phyloP scores from a whole-genome alignment of 2,888 invertebrate genomes.

The Hydropsyche betteni region DNA sequence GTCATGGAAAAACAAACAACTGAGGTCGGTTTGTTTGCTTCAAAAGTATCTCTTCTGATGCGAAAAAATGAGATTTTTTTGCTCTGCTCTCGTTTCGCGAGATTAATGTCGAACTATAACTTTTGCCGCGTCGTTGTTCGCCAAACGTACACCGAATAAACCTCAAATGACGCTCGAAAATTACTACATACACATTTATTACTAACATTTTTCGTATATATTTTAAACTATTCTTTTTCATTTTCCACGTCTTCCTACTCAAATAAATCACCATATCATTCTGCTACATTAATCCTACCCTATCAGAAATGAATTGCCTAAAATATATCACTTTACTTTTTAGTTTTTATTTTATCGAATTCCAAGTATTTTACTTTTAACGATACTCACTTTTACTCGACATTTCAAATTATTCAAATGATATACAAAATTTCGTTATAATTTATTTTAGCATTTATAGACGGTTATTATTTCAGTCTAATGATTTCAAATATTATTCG shows the following conservation, averaged over 20 bases:
- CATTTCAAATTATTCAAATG: too few species aligned
- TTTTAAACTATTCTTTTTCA: not conserved
- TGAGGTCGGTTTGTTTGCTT: not conserved
- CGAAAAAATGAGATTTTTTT: conserved; percentile 8
- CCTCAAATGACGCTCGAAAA: conserved; percentile 16
- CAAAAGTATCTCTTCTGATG: not conserved
- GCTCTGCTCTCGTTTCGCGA: not conserved
- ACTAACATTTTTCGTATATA: not conserved
- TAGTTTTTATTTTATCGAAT: too few species aligned
- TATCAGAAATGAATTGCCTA: not conserved
- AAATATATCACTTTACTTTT: too few species aligned
- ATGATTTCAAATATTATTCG: too few species aligned
- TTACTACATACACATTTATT: not conserved
- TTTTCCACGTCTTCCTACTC: not conserved
- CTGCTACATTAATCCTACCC: conserved; percentile 11
- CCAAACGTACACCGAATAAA: not conserved
- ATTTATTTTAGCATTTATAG: too few species aligned
- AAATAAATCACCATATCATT: conserved; percentile 25
- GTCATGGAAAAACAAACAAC: not conserved
- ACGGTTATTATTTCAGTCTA: too few species aligned
- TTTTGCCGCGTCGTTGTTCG: not conserved
- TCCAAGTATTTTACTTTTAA: too few species aligned
- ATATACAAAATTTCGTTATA: too few species aligned
- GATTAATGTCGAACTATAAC: conserved; percentile 26
- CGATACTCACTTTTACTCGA: too few species aligned